Base-by-base conservation (phyloP, 2,888 invertebrate genomes). In the Himalopsyche kuldschensis region DNA sequence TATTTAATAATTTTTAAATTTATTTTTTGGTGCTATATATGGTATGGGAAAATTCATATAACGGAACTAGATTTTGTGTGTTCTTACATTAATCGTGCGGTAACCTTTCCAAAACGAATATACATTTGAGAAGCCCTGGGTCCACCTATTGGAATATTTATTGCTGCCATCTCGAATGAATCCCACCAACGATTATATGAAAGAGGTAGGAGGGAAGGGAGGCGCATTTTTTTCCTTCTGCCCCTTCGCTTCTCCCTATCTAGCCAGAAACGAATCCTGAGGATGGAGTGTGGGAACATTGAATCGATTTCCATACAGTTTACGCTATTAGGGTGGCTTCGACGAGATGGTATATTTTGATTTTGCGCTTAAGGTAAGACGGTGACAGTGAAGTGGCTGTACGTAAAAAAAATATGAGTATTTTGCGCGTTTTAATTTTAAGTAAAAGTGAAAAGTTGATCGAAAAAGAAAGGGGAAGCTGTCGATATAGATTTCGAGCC, bases 101-200 rank as follows among this genome's bases (percentile, higher is more conserved):
- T 69, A 30, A 11, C 69, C 6, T 30, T 30, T 69, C 10, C 69
- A 69, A 69, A 8, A 41, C 11, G 69, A 69, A 11, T 69, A 3
- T 11, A 27, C 69, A 69, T 69, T 69, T 69, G 69, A 15, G 27
- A 69, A 69, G 4, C 69, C 30, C 30, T 69, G 69, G 24, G 69
- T 69, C 69, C 69, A 69, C 69, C 69, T 69, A 69, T 69, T 69
- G 69, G 69, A 69, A 69, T 69, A 69, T 69, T 69, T 69, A 69
- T 69, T 69, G 69, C 69, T 69, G 69, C 69, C 69, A 69, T 69
- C 69, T 69, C 69, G 69, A 69, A 69, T 69, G 69, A 69, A 69
- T 69, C 69, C 69, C 69, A 11, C 69, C 69, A 30, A 69, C 69
- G 69, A 69, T 69, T 69, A 69, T 69, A 69, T 69, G 69, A 69